Evolutionary conservation across 2,113 vertebrate genomes (phyloP).

Genomic region (Pongo pygmaeus): DNA sequence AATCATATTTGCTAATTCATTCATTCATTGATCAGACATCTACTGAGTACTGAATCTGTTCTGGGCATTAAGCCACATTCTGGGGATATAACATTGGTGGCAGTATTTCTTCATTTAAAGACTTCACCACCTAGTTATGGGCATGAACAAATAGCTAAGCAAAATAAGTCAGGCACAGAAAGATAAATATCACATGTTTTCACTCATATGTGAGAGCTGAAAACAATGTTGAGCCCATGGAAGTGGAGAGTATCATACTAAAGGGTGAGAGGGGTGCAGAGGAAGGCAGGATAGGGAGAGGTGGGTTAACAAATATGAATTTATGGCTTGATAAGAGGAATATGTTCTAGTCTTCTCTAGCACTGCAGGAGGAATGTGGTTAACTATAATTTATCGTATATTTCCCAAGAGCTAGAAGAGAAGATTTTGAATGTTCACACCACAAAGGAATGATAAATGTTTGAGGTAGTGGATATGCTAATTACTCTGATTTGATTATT

Average conservation of each 20-base stretch:
- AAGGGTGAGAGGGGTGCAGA: neutral
- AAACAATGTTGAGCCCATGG: neutral
- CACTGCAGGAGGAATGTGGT: neutral
- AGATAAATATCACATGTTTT: neutral
- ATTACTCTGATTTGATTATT: neutral
- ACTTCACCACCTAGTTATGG: neutral
- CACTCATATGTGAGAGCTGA: neutral
- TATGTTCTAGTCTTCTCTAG: too few relatives aligned
- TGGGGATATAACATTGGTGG: neutral
- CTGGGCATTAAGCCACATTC: neutral
- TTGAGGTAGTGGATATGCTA: neutral
- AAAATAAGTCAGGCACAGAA: neutral
- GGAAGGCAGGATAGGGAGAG: neutral
- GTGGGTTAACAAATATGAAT: neutral
- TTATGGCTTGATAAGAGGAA: neutral
- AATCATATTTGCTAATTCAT: neutral
- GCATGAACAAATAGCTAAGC: neutral
- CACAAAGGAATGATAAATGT: neutral
- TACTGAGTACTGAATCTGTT: neutral
- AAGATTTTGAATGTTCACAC: neutral
- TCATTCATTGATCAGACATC: neutral
- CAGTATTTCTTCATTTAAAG: neutral
- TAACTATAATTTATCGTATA: neutral
- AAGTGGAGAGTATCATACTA: neutral
- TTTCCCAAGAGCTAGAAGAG: neutral